These are phyloP conservation scores for Drosophila pseudotakahashii DNA, from an alignment of 2,888 invertebrate genomes.

Conservation along the genomic window DNA sequence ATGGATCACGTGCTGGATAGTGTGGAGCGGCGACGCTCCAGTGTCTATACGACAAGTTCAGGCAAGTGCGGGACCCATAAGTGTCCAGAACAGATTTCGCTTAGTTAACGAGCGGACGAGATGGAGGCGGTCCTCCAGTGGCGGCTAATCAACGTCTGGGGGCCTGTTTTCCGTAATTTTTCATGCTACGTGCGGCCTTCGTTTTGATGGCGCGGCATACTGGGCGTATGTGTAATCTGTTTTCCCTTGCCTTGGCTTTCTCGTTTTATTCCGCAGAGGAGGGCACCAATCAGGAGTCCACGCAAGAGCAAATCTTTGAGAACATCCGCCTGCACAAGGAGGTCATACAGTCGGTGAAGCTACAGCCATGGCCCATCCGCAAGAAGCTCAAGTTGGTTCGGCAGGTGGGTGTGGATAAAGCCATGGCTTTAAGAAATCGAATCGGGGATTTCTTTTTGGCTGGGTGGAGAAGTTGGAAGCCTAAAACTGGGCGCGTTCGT, in stretches of 20 bases:
- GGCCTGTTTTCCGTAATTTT: slow-evolving; percentile 58
- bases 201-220: slow-evolving; percentile 55
- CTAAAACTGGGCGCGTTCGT: slow-evolving; percentile 52
- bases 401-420: slow-evolving; percentile 84
- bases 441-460: neutral
- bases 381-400: slow-evolving; percentile 92
- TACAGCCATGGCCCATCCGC: slow-evolving; percentile 93
- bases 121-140: slow-evolving; percentile 59
- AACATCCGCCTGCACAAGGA: slow-evolving; percentile 96
- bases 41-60: slow-evolving; percentile 93
- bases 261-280: slow-evolving; percentile 87
- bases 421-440: neutral
- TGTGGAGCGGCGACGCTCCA: slow-evolving; percentile 87
- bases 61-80: slow-evolving; percentile 88
- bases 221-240: slow-evolving; percentile 62
- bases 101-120: slow-evolving; percentile 39
- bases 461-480: neutral
- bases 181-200: slow-evolving; percentile 59
- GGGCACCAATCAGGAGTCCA: slow-evolving; percentile 86
- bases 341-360: slow-evolving; percentile 93
- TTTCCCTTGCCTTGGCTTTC: slow-evolving; percentile 84
- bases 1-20: slow-evolving; percentile 84
- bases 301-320: slow-evolving; percentile 95
- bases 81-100: slow-evolving; percentile 51
- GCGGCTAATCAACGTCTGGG: slow-evolving; percentile 68